Evolutionary conservation across 2,888 invertebrate species (phyloP).

Genomic region (Acronicta psi): DNA sequence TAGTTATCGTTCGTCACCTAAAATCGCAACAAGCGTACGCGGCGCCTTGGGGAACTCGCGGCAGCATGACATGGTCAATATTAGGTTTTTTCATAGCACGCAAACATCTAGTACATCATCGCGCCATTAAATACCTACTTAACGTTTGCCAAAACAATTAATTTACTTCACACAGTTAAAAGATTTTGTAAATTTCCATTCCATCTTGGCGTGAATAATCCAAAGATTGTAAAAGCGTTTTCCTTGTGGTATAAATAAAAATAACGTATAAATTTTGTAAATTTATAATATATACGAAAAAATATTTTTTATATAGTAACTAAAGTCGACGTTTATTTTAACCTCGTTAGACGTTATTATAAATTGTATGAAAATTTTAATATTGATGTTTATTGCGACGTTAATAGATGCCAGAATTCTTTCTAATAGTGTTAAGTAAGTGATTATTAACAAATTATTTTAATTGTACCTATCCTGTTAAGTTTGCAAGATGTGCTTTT

Average conservation of each 20-base stretch:
- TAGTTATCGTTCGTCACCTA: too few relatives aligned
- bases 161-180: constrained; percentile 16
- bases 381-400: constrained; percentile 32
- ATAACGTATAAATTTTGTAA: constrained; percentile 50
- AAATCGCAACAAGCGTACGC: too few relatives aligned
- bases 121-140: constrained; percentile 8
- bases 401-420: constrained; percentile 19
- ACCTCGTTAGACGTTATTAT: constrained; percentile 22
- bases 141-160: constrained; percentile 19
- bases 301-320: constrained; percentile 27
- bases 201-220: constrained; percentile 16
- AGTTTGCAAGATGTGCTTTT: constrained; percentile 8
- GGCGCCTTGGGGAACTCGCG: constrained; percentile 5
- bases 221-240: constrained; percentile 7
- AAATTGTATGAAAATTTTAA: constrained; percentile 17
- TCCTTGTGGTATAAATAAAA: constrained; percentile 34
- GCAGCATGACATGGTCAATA: constrained; percentile 12
- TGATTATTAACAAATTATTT: constrained; percentile 7
- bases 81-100: constrained; percentile 16
- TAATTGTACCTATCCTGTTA: not conserved
- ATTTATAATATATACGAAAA: constrained; percentile 41
- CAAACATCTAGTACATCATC: constrained; percentile 4
- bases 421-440: constrained; percentile 14
- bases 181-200: constrained; percentile 14
- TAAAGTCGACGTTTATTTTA: constrained; percentile 29